Evolutionary conservation across 2,888 invertebrate species (phyloP).

Genomic region (Seladonia tumulorum): DNA sequence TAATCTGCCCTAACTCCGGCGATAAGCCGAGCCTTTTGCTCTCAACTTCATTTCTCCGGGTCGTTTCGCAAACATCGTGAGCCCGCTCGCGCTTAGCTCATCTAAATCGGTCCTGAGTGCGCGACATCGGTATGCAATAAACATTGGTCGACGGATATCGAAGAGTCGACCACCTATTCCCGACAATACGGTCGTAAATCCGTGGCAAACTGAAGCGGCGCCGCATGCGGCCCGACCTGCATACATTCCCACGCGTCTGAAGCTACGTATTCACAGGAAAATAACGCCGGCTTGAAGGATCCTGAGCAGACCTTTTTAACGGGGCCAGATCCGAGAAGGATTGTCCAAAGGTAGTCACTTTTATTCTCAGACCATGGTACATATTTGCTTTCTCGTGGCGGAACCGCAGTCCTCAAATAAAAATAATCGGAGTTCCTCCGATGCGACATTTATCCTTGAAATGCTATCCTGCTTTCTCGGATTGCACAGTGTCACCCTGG

Average conservation of each 20-base stretch:
- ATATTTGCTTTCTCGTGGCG: not conserved
- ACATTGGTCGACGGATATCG: conserved; percentile 66
- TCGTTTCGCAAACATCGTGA: conserved; percentile 31
- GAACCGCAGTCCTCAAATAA: not conserved
- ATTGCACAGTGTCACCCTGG: not conserved
- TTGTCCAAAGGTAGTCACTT: not conserved
- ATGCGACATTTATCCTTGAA: not conserved
- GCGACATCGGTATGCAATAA: conserved; percentile 74
- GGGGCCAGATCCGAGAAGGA: not conserved
- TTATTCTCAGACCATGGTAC: not conserved
- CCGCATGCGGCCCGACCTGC: not conserved
- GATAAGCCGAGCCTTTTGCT: not conserved
- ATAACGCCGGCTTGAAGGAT: not conserved
- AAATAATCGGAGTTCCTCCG: not conserved
- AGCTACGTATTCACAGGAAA: conserved; percentile 6
- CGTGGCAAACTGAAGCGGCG: conserved; percentile 21
- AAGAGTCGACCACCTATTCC: conserved; percentile 66
- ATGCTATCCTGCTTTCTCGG: not conserved
- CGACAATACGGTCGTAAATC: conserved; percentile 65
- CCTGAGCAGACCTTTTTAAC: not conserved
- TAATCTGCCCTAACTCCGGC: not conserved
- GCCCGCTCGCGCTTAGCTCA: conserved; percentile 28
- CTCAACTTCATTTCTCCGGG: conserved; percentile 18
- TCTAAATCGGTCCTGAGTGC: conserved; percentile 41
- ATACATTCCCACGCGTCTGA: conserved; percentile 13